Evolutionary conservation across 2,113 vertebrate species (phyloP).

Genomic region (Sphaerodactylus townsendi): DNA sequence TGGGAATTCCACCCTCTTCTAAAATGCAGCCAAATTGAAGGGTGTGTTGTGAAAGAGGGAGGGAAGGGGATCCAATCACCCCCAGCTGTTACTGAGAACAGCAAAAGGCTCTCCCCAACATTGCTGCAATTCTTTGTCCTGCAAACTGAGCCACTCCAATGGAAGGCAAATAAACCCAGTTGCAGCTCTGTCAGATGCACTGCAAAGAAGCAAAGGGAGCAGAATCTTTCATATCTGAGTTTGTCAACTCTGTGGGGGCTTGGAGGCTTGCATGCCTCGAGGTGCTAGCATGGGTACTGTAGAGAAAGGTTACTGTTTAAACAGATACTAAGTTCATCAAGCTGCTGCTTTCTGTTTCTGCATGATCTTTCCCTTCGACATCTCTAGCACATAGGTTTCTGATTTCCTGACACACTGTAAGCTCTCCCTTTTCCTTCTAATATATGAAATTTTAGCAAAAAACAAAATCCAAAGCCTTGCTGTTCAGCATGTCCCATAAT

Average conservation of each 20-base stretch:
- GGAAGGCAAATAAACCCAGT: background rate
- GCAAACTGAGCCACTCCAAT: conserved; percentile 35
- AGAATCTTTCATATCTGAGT: background rate
- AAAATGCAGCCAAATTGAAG: conserved; percentile 2
- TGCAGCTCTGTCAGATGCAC: conserved; percentile 55
- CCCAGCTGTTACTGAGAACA: conserved; percentile 70
- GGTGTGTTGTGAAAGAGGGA: background rate
- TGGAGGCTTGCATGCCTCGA: background rate
- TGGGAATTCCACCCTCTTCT: conserved; percentile 57
- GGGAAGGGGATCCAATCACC: conserved; percentile 15
- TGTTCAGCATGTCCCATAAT: background rate
- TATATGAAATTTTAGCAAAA: background rate
- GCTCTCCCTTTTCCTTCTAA: background rate
- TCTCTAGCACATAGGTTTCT: background rate
- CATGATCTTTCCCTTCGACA: background rate
- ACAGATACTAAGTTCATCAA: background rate
- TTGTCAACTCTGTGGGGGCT: background rate
- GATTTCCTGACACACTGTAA: background rate
- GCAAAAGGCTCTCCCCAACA: conserved; percentile 63
- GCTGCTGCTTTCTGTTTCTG: background rate
- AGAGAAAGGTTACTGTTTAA: background rate
- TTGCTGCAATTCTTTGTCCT: conserved; percentile 73
- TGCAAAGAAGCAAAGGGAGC: background rate
- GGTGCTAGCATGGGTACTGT: background rate
- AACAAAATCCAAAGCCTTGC: background rate